Conservation (phyloP, 2,113 vertebrate genomes). For the Osmerus mordax region DNA sequence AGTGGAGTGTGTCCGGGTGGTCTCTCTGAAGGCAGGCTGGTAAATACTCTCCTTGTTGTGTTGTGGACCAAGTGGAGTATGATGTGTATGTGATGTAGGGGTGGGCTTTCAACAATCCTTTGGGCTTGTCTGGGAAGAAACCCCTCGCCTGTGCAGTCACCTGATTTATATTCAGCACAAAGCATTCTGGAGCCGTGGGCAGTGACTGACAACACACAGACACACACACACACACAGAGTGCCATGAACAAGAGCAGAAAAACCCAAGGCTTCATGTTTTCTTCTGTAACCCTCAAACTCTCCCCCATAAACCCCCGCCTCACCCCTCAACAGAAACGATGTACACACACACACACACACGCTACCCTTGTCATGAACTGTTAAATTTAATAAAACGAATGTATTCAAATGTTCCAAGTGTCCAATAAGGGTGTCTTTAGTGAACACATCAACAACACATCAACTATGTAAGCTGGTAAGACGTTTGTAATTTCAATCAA, state of each 20-base stretch:
- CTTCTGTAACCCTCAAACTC: too few relatives aligned
- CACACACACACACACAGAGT: constrained; percentile 44
- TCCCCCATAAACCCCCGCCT: too few relatives aligned
- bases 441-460: too few relatives aligned
- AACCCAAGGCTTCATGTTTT: too few relatives aligned
- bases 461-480: too few relatives aligned
- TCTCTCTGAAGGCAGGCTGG: constrained; percentile 39
- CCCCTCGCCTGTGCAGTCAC: constrained; percentile 69
- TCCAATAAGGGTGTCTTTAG: too few relatives aligned
- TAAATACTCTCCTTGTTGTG: constrained; percentile 53
- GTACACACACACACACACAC: too few relatives aligned
- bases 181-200: constrained; percentile 72
- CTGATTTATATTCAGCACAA: constrained; percentile 77
- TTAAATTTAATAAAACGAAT: too few relatives aligned
- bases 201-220: constrained; percentile 49
- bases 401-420: too few relatives aligned
- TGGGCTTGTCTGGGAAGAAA: constrained; percentile 65
- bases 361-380: too few relatives aligned
- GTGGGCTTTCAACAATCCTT: constrained; percentile 69
- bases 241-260: not conserved
- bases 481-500: too few relatives aligned
- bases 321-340: too few relatives aligned
- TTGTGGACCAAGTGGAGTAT: constrained; percentile 41
- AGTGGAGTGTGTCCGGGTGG: constrained; percentile 9
- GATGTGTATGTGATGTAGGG: constrained; percentile 52